These are phyloP conservation scores for Cyphomyrus plagiostoma DNA, from an alignment of 2,113 vertebrate species.

Conservation along the genomic window DNA sequence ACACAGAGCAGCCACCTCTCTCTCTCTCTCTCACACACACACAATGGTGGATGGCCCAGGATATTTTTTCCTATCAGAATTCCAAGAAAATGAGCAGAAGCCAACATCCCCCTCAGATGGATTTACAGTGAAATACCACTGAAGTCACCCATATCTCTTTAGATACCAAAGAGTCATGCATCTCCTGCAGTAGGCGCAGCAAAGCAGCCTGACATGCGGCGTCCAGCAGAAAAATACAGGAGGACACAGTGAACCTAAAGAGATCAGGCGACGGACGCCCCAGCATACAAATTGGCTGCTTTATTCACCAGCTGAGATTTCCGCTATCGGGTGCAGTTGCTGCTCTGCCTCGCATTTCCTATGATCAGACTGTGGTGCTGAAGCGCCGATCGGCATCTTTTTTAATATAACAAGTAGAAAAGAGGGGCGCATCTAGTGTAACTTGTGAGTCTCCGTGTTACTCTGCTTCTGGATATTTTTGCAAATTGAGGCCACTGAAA, in stretches of 20 bases:
- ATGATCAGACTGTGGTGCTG: not conserved
- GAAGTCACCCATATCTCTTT: not conserved
- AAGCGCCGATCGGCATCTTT: not conserved
- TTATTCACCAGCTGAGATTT: not conserved
- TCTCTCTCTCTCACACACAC: not conserved
- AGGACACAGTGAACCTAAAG: not conserved
- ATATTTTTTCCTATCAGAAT: not conserved
- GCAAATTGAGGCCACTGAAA: not conserved
- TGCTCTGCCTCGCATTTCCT: not conserved
- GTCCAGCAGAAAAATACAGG: not conserved
- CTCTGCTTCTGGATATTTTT: not conserved
- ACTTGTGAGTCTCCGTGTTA: not conserved
- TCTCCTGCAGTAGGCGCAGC: not conserved
- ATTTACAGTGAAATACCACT: not conserved
- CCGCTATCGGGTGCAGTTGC: not conserved
- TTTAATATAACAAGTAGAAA: not conserved
- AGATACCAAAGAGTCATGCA: not conserved
- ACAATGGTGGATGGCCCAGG: not conserved
- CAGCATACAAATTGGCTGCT: conserved; percentile 2
- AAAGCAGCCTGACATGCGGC: not conserved
- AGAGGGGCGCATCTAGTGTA: not conserved
- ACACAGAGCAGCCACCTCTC: not conserved
- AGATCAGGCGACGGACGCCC: not conserved
- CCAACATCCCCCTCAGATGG: not conserved
- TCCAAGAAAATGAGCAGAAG: not conserved